Evolutionary conservation across 2,888 invertebrate species (phyloP).

Genomic region (Acanthosoma haemorrhoidale): DNA sequence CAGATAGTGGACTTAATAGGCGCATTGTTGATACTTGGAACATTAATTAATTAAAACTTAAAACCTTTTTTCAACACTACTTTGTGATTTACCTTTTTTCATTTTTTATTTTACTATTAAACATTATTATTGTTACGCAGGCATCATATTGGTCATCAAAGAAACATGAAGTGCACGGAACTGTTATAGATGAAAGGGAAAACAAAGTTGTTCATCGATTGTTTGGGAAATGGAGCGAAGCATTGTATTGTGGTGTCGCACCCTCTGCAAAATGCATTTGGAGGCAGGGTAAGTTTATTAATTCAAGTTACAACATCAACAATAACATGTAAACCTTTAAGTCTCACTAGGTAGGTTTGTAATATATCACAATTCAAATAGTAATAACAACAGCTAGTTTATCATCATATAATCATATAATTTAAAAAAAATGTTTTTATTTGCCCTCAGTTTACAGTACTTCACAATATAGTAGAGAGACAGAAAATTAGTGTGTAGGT

Average conservation of each 20-base stretch:
- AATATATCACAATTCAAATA: too few species aligned
- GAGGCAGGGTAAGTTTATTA: conserved; percentile 57
- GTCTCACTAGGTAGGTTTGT: too few species aligned
- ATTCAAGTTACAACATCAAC: too few species aligned
- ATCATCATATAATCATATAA: too few species aligned
- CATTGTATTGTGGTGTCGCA: conserved; percentile 66
- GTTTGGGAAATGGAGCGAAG: conserved; percentile 79
- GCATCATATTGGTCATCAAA: conserved; percentile 73
- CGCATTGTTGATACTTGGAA: not conserved
- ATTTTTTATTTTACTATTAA: not conserved
- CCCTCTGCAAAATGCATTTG: conserved; percentile 68
- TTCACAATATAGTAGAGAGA: too few species aligned
- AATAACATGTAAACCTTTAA: too few species aligned
- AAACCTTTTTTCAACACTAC: too few species aligned
- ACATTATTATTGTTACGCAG: conserved; percentile 47
- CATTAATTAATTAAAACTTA: not conserved
- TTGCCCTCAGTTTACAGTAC: too few species aligned
- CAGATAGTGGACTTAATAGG: not conserved
- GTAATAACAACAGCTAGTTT: too few species aligned
- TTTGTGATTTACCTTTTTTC: not conserved
- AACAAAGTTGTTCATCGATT: conserved; percentile 54
- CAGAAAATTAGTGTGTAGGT: too few species aligned
- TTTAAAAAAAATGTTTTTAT: too few species aligned
- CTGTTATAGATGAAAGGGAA: conserved; percentile 49
- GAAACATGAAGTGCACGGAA: conserved; percentile 69